These are phyloP conservation scores for Amiota mariae DNA, from an alignment of 2,888 invertebrate genomes.

Conservation along the genomic window DNA sequence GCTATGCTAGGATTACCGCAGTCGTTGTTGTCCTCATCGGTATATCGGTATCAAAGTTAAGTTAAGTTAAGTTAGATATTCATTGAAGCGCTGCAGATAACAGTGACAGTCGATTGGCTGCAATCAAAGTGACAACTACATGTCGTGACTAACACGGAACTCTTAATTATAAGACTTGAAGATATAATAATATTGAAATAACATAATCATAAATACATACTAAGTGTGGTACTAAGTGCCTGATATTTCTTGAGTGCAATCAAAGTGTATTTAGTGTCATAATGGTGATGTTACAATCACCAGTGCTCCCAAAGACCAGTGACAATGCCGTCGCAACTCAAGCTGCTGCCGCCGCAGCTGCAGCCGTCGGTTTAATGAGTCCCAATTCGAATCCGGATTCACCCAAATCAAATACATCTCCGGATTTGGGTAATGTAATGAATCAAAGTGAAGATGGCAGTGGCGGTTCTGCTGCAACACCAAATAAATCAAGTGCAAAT, in stretches of 20 bases:
- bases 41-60: constrained; percentile 1
- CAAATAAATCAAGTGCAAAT: constrained; percentile 31
- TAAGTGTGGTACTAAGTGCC: constrained; percentile 13
- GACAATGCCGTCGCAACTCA: constrained; percentile 49
- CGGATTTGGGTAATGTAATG: constrained; percentile 52
- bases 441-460: background rate
- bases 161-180: too few relatives aligned
- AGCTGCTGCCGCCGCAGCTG: constrained; percentile 31
- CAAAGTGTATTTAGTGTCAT: constrained; percentile 14
- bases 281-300: constrained; percentile 74
- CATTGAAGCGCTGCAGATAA: constrained; percentile 46
- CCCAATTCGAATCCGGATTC: constrained; percentile 73
- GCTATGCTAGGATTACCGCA: too few relatives aligned
- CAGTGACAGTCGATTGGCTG: constrained; percentile 70
- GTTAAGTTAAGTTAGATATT: constrained; percentile 34
- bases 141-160: constrained; percentile 45
- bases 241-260: constrained; percentile 2
- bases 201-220: constrained; percentile 7
- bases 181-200: background rate
- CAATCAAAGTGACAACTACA: constrained; percentile 67
- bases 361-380: constrained; percentile 69
- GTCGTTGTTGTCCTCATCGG: background rate
- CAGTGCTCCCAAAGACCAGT: constrained; percentile 58
- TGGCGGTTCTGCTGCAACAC: background rate
- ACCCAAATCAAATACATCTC: constrained; percentile 72